Conservation (phyloP, 2,113 vertebrate species). For the Antennarius striatus region DNA sequence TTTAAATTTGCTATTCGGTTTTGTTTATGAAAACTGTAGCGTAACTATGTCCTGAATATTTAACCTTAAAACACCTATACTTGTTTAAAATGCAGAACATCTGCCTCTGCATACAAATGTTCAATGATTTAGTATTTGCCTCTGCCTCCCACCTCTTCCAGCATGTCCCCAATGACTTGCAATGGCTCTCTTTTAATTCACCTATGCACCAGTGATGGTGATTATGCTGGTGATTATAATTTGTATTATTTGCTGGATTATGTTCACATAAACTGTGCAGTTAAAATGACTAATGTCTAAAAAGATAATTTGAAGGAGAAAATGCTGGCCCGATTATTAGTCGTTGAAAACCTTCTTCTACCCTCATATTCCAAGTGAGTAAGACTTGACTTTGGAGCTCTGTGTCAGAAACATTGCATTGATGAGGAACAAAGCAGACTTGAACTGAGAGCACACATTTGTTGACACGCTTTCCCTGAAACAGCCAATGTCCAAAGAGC, state of each 20-base stretch:
- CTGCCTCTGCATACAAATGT: conserved; percentile 45
- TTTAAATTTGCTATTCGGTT: conserved; percentile 1
- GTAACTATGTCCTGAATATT: conserved; percentile 29
- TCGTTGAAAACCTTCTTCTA: conserved; percentile 43
- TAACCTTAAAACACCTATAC: conserved; percentile 41
- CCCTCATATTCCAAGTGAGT: conserved; percentile 52
- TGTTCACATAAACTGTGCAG: conserved; percentile 35
- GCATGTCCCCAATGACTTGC: conserved; percentile 36
- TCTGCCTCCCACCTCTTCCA: conserved; percentile 36
- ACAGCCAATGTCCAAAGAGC: conserved; percentile 22
- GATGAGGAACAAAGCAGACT: conserved; percentile 35
- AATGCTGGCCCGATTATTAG: conserved; percentile 48
- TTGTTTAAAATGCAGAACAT: conserved; percentile 57
- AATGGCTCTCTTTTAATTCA: conserved; percentile 41
- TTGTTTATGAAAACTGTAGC: conserved; percentile 18
- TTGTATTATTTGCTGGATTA: conserved; percentile 50
- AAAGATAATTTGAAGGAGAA: conserved; percentile 45
- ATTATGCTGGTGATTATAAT: conserved; percentile 32
- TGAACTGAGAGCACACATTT: conserved; percentile 35
- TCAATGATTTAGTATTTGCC: conserved; percentile 43
- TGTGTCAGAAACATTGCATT: conserved; percentile 41
- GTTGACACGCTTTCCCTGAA: conserved; percentile 32
- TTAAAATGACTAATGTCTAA: conserved; percentile 36
- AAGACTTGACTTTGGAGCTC: conserved; percentile 13
- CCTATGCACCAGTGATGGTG: conserved; percentile 13